phyloP scores from a whole-genome alignment of 2,113 vertebrate genomes.

The Amphiprion ocellaris region DNA sequence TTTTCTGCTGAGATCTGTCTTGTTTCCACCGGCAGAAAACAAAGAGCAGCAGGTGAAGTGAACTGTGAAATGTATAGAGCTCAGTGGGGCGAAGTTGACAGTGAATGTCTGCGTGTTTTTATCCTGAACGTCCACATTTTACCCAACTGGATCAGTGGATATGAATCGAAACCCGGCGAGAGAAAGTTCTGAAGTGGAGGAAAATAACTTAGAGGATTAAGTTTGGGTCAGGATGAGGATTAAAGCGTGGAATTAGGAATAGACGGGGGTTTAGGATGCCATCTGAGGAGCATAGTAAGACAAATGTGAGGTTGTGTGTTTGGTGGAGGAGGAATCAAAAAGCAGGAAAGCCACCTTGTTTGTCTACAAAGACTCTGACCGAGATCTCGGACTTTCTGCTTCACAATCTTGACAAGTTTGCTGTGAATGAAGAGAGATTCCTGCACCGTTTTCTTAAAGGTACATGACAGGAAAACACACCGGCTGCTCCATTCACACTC shows the following conservation, averaged over 20 bases:
- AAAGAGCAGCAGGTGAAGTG: too few species aligned
- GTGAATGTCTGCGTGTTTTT: too few species aligned
- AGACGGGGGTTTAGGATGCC: conserved; percentile 46
- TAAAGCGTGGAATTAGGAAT: conserved; percentile 57
- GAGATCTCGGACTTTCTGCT: conserved; percentile 40
- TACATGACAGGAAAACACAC: conserved; percentile 54
- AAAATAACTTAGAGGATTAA: conserved; percentile 44
- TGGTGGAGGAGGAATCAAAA: conserved; percentile 13
- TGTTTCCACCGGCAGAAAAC: too few species aligned
- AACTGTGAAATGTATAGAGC: too few species aligned
- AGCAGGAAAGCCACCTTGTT: conserved; percentile 32
- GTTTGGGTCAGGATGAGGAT: conserved; percentile 50
- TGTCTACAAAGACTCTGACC: conserved; percentile 39
- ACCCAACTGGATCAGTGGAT: background rate
- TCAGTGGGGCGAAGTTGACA: too few species aligned
- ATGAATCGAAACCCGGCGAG: background rate
- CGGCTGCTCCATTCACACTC: background rate
- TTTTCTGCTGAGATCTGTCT: too few species aligned
- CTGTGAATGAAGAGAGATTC: conserved; percentile 41
- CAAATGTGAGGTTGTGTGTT: conserved; percentile 9
- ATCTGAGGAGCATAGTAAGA: conserved; percentile 29
- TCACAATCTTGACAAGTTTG: conserved; percentile 49
- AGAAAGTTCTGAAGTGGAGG: conserved; percentile 28
- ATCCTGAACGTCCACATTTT: too few species aligned
- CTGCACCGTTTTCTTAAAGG: conserved; percentile 19